A percentile compares a stretch with the other conserved stretches of the same genome.
phyloP scores from a whole-genome alignment of 2,888 invertebrate genomes.

The Euplagia quadripunctaria region DNA sequence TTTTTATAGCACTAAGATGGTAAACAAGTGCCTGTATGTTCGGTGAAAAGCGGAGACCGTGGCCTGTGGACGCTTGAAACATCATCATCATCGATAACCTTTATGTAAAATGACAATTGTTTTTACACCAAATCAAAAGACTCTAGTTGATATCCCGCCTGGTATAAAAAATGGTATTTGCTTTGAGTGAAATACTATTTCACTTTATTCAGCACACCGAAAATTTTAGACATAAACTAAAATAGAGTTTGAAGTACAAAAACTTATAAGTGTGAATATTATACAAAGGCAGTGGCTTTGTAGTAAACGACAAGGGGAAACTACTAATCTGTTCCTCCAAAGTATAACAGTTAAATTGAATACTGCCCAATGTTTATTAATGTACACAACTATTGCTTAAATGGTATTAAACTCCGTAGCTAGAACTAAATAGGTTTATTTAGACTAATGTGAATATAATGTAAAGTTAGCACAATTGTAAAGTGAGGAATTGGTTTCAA shows the following conservation, averaged over 20 bases:
- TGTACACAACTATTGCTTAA: background rate
- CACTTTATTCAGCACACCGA: background rate
- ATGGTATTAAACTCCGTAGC: background rate
- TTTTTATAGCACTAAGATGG: too few species aligned
- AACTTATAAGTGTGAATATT: background rate
- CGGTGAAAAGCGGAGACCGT: too few species aligned
- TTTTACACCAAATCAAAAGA: too few species aligned
- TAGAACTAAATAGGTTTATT: background rate
- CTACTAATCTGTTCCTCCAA: background rate
- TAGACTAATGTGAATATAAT: background rate
- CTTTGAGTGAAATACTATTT: background rate
- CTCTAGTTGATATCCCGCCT: too few species aligned
- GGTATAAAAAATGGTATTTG: background rate
- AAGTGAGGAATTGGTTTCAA: background rate
- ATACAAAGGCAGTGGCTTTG: background rate
- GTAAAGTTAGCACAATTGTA: background rate
- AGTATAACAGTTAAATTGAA: constrained; percentile 14
- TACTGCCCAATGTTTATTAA: background rate
- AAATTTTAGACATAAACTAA: background rate
- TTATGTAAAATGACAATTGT: too few species aligned
- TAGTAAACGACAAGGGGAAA: background rate
- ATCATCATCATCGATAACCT: too few species aligned
- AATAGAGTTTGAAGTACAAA: background rate
- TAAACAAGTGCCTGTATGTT: too few species aligned
- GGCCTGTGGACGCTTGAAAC: too few species aligned